These are phyloP conservation scores for Miichthys miiuy DNA, from an alignment of 2,797 vertebrate species.

Conservation along the genomic window DNA sequence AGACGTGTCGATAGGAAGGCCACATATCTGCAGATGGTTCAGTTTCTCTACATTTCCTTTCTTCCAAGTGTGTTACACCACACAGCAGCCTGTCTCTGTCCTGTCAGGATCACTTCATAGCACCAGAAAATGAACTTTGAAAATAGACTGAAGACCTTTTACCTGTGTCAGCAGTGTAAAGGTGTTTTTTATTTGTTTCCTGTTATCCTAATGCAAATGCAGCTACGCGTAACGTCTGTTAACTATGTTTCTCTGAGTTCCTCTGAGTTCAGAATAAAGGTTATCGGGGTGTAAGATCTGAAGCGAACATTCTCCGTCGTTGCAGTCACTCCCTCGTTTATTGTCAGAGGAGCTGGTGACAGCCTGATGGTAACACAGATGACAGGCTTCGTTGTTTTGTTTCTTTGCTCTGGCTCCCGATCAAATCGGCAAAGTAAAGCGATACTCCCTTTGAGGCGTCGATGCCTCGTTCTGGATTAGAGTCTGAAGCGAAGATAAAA, in stretches of 20 bases:
- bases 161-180: neutral
- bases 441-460: neutral
- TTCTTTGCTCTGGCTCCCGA: neutral
- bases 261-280: neutral
- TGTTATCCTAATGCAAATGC: neutral
- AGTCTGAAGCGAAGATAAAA: slow-evolving; percentile 58
- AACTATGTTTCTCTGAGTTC: neutral
- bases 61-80: neutral
- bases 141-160: neutral
- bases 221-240: no score
- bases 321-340: neutral
- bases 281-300: neutral
- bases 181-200: neutral
- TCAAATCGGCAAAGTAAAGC: neutral
- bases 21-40: neutral
- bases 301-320: neutral
- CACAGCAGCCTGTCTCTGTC: neutral
- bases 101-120: neutral
- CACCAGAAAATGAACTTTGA: neutral
- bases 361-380: neutral
- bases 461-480: neutral
- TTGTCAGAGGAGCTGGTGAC: neutral
- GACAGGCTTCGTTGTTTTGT: neutral
- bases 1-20: neutral
- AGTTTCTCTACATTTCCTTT: neutral